Percentiles rank a stretch among this genome's conserved stretches.
These are phyloP conservation scores for Drosophila sucinea DNA, from an alignment of 1,140 invertebrate species.

Conservation along the genomic window DNA sequence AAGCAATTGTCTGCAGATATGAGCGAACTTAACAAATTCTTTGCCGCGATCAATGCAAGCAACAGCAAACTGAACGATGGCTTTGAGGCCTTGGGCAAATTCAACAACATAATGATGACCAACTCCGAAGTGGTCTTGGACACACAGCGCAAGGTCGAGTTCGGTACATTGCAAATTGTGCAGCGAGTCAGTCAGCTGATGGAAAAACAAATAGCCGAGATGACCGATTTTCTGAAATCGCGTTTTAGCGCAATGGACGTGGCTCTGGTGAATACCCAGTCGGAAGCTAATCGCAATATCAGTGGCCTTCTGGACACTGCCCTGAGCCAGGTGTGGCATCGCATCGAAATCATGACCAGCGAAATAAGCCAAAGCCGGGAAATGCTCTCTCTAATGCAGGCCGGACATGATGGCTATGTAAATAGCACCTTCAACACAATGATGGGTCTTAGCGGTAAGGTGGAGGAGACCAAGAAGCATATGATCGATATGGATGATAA, in stretches of 20 bases:
- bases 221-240: slow-evolving; percentile 88
- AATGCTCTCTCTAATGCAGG: slow-evolving; percentile 89
- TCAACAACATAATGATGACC: slow-evolving; percentile 91
- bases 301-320: slow-evolving; percentile 91
- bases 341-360: slow-evolving; percentile 94
- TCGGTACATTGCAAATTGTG: slow-evolving; percentile 93
- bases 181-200: slow-evolving; percentile 90
- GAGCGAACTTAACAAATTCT: slow-evolving; percentile 74
- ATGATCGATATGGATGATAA: slow-evolving; percentile 93
- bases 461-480: slow-evolving; percentile 89
- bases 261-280: slow-evolving; percentile 89
- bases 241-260: slow-evolving; percentile 88
- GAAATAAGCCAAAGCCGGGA: slow-evolving; percentile 90
- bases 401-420: slow-evolving; percentile 91
- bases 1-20: slow-evolving; percentile 84
- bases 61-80: slow-evolving; percentile 85
- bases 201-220: slow-evolving; percentile 86
- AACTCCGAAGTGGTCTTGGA: slow-evolving; percentile 93
- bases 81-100: slow-evolving; percentile 86
- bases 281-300: slow-evolving; percentile 88
- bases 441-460: slow-evolving; percentile 91
- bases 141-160: slow-evolving; percentile 92
- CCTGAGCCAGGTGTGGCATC: slow-evolving; percentile 93
- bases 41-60: slow-evolving; percentile 85
- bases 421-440: slow-evolving; percentile 92